Evolutionary conservation across 2,888 invertebrate species (phyloP).

Genomic region (Labia minor): DNA sequence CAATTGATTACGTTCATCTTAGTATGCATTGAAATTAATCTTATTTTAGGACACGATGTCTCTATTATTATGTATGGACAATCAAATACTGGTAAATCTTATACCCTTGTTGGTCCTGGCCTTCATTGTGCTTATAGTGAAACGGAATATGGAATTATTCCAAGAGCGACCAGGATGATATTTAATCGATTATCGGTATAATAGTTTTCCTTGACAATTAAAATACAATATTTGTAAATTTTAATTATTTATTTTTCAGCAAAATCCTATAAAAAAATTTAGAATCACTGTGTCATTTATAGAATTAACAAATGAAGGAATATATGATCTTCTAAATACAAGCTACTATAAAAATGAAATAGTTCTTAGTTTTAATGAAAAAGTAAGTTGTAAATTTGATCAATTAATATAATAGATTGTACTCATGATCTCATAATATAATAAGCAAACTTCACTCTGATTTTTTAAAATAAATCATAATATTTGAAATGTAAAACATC

Average conservation of each 20-base stretch:
- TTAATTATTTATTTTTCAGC: constrained; percentile 32
- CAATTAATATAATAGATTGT: not conserved
- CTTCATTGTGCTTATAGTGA: constrained; percentile 50
- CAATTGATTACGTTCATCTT: too few species aligned
- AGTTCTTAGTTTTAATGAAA: constrained; percentile 23
- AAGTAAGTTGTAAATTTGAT: constrained; percentile 23
- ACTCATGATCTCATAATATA: not conserved
- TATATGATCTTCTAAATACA: constrained; percentile 43
- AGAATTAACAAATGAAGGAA: constrained; percentile 57
- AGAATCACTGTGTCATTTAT: constrained; percentile 61
- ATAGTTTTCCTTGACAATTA: not conserved
- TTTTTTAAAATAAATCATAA: too few species aligned
- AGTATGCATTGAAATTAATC: constrained; percentile 29
- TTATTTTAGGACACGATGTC: constrained; percentile 45
- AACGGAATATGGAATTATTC: constrained; percentile 59
- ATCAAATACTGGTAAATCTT: constrained; percentile 56
- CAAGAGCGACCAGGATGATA: constrained; percentile 58
- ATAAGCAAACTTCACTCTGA: too few species aligned
- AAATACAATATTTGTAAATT: not conserved
- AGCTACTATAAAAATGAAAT: constrained; percentile 31
- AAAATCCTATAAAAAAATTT: constrained; percentile 53
- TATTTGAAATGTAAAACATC: constrained; percentile 13
- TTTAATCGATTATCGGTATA: constrained; percentile 46
- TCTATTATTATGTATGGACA: constrained; percentile 30
- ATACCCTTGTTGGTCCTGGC: constrained; percentile 60